Conservation (phyloP, 1,140 invertebrate species). For the Radopholus similis region DNA sequence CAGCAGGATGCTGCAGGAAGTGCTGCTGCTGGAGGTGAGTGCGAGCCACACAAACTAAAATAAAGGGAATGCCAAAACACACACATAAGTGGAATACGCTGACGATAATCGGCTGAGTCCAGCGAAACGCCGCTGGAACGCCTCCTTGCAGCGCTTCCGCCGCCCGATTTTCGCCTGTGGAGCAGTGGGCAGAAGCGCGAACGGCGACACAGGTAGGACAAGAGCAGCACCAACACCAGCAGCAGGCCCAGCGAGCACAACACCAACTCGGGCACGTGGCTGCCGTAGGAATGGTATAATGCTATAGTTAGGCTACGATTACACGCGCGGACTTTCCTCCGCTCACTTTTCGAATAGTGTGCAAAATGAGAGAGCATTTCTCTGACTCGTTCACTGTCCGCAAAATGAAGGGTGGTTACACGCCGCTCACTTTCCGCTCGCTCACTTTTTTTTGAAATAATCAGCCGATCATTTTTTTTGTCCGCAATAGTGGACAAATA, state of each 20-base stretch:
- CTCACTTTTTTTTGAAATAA: too few relatives aligned
- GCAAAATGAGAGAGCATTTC: too few relatives aligned
- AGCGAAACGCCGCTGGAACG: not conserved
- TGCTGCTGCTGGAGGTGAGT: not conserved
- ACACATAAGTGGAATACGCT: not conserved
- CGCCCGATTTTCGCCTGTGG: constrained; percentile 12
- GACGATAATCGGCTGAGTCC: constrained; percentile 9
- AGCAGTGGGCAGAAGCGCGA: constrained; percentile 14
- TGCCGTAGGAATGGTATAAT: too few relatives aligned
- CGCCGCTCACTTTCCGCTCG: too few relatives aligned
- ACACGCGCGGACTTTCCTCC: too few relatives aligned
- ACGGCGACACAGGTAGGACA: constrained; percentile 8
- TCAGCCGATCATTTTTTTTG: too few relatives aligned
- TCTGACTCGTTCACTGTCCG: too few relatives aligned
- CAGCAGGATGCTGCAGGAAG: not conserved
- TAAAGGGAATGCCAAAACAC: not conserved
- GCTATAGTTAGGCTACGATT: too few relatives aligned
- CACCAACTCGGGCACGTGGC: constrained; percentile 10
- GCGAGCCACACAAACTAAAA: not conserved
- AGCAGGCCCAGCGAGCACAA: not conserved
- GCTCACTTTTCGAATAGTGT: too few relatives aligned
- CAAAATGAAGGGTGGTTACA: too few relatives aligned
- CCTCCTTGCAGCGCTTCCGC: not conserved
- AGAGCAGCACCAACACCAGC: not conserved
- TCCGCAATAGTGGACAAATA: too few relatives aligned